Conservation (phyloP, 92 coral and sea anemone genomes). For the Siderastrea radians region DNA sequence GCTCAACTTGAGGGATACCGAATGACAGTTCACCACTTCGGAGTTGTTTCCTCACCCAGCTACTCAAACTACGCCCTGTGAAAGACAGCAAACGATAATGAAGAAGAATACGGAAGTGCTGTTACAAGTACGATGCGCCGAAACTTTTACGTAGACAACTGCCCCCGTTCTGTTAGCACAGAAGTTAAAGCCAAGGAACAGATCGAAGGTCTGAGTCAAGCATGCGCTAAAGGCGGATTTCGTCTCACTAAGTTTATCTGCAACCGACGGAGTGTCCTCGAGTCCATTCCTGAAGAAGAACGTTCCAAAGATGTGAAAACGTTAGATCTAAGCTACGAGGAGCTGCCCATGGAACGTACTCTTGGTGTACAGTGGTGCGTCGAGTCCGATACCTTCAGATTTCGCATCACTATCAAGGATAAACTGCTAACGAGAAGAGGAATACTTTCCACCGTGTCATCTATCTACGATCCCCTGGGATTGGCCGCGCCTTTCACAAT, state of each 20-base stretch:
- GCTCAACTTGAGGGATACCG: conserved; percentile 52
- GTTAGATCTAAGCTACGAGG: conserved; percentile 38
- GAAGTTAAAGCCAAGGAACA: conserved; percentile 44
- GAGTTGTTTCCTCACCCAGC: conserved; percentile 72
- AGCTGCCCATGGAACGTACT: conserved; percentile 67
- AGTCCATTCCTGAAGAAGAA: conserved; percentile 57
- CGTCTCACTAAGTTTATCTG: conserved; percentile 63
- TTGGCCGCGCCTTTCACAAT: conserved; percentile 59
- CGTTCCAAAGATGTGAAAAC: conserved; percentile 48
- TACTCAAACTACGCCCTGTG: conserved; percentile 60
- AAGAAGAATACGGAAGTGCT: conserved; percentile 28
- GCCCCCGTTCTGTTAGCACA: conserved; percentile 51
- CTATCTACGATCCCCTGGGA: conserved; percentile 70
- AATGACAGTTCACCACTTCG: conserved; percentile 65
- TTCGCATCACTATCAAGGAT: conserved; percentile 45
- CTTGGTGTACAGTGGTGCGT: conserved; percentile 76
- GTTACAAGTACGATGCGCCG: conserved; percentile 48
- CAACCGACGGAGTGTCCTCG: conserved; percentile 42
- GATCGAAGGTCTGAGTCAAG: conserved; percentile 29
- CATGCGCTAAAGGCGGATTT: conserved; percentile 49
- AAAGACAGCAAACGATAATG: conserved; percentile 48
- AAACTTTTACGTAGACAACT: conserved; percentile 71
- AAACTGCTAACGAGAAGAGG: conserved; percentile 77
- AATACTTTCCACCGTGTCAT: conserved; percentile 67
- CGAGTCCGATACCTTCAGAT: conserved; percentile 64